These are phyloP conservation scores for Zootoca vivipara DNA, from an alignment of 2,113 vertebrate genomes.

Conservation along the genomic window DNA sequence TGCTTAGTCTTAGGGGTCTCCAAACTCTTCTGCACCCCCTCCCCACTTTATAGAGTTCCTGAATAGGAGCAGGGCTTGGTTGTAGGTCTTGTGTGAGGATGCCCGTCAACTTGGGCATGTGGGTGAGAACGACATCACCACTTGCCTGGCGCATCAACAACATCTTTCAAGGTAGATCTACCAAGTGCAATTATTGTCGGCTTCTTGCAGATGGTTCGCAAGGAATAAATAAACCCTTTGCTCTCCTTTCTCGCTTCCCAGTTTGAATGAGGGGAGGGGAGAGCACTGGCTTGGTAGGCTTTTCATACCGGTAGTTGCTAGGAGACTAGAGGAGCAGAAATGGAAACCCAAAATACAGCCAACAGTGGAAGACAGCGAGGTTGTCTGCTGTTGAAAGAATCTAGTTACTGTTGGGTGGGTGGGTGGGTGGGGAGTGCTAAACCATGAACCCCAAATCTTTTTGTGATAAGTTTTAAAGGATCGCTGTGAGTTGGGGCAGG, in stretches of 20 bases:
- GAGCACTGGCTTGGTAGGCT: not conserved
- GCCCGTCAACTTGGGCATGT: not conserved
- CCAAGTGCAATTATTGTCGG: not conserved
- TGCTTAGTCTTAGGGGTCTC: not conserved
- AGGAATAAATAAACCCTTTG: not conserved
- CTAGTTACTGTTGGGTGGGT: not conserved
- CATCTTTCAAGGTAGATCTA: not conserved
- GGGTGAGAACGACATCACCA: not conserved
- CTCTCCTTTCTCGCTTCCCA: not conserved
- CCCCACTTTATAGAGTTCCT: not conserved
- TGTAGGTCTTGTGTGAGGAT: not conserved
- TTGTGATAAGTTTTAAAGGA: not conserved
- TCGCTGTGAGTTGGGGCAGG: no score
- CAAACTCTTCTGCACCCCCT: not conserved
- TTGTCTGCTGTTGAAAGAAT: not conserved
- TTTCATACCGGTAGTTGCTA: conserved; percentile 29
- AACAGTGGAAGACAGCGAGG: not conserved
- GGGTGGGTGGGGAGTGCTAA: not conserved
- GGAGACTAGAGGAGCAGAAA: not conserved
- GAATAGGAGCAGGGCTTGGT: not conserved
- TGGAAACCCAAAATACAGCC: conserved; percentile 15
- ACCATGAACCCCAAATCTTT: no score
- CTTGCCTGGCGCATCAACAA: not conserved
- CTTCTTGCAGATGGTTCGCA: not conserved
- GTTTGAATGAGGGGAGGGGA: not conserved